These are phyloP conservation scores for Drosophila leontia DNA, from an alignment of 1,140 invertebrate genomes.

Conservation along the genomic window DNA sequence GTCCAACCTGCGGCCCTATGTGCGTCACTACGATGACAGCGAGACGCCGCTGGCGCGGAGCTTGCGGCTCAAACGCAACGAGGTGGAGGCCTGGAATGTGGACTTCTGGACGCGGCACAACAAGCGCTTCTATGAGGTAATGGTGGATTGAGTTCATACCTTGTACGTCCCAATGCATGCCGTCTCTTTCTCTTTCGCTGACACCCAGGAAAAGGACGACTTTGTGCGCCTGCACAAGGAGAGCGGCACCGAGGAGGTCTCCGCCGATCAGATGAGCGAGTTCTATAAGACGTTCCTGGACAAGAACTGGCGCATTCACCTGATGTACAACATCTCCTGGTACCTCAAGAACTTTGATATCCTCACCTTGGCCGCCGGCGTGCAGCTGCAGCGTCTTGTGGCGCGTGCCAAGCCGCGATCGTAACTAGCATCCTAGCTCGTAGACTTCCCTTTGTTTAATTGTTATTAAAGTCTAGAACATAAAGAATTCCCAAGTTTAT, in stretches of 20 bases:
- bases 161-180: not conserved
- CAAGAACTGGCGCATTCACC: conserved; percentile 90
- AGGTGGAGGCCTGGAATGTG: conserved; percentile 92
- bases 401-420: not conserved
- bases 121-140: conserved; percentile 88
- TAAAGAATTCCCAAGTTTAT: not conserved
- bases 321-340: conserved; percentile 91
- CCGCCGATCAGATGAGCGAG: conserved; percentile 93
- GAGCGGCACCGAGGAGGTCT: conserved; percentile 85
- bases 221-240: conserved; percentile 87
- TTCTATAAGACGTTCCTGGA: conserved; percentile 94
- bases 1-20: conserved; percentile 91
- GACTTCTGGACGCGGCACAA: conserved; percentile 93
- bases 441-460: not conserved
- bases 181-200: conserved; percentile 26
- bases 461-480: conserved; percentile 1
- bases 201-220: conserved; percentile 88
- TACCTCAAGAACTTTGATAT: conserved; percentile 90
- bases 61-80: conserved; percentile 88
- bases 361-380: conserved; percentile 87
- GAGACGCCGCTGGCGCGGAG: conserved; percentile 89
- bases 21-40: conserved; percentile 87
- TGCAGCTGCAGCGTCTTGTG: conserved; percentile 85
- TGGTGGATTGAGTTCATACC: not conserved
- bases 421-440: conserved; percentile 2